Percentiles rank a stretch among this genome's conserved stretches.
Conservation (phyloP, 2,888 invertebrate genomes). For the Eustalomyia histrio region DNA sequence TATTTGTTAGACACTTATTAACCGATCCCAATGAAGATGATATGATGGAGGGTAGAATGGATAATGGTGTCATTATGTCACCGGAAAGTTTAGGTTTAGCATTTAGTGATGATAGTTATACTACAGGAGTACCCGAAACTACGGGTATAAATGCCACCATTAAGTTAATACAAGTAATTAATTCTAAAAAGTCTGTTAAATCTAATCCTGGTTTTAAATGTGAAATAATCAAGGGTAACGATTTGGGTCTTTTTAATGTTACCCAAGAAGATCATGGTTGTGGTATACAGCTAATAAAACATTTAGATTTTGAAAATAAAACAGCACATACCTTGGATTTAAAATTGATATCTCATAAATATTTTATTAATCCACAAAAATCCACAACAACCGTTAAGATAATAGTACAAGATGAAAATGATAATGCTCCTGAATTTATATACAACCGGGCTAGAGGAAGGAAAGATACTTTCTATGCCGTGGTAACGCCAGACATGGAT, state of each 20-base stretch:
- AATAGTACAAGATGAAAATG: conserved; percentile 92
- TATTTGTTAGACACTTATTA: conserved; percentile 90
- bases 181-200: conserved; percentile 76
- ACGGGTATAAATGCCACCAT: conserved; percentile 78
- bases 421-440: conserved; percentile 91
- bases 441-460: conserved; percentile 84
- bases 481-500: conserved; percentile 86
- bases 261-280: conserved; percentile 90
- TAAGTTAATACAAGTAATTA: conserved; percentile 79
- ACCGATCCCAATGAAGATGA: conserved; percentile 83
- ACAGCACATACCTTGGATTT: conserved; percentile 88
- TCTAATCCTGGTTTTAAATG: conserved; percentile 84
- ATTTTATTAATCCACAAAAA: conserved; percentile 88
- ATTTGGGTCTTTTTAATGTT: conserved; percentile 84
- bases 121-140: conserved; percentile 88
- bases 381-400: conserved; percentile 88
- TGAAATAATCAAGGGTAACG: conserved; percentile 88
- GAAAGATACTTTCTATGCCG: conserved; percentile 88
- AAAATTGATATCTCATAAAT: conserved; percentile 88
- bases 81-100: conserved; percentile 84
- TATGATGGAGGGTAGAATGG: conserved; percentile 69
- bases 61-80: conserved; percentile 74
- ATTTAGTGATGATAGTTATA: conserved; percentile 92
- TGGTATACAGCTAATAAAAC: conserved; percentile 85
- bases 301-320: conserved; percentile 89